These are phyloP conservation scores for Hybognathus amarus DNA, from an alignment of 2,797 vertebrate genomes.

Conservation along the genomic window DNA sequence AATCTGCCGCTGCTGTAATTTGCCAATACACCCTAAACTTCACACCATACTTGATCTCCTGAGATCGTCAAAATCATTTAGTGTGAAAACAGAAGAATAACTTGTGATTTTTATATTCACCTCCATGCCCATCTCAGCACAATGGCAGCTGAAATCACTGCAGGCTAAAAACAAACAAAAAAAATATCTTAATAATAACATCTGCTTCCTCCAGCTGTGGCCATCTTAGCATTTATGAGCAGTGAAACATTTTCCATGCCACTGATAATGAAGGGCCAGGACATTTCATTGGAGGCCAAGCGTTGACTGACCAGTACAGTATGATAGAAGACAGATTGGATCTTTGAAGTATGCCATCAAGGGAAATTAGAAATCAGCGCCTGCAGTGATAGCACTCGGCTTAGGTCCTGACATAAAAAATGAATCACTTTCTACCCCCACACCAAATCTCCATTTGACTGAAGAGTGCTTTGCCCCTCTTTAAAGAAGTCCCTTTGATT, in stretches of 20 bases:
- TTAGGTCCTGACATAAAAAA: slow-evolving; percentile 44
- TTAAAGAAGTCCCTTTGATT: slow-evolving; percentile 43
- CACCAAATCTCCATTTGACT: slow-evolving; percentile 48
- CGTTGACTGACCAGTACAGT: slow-evolving; percentile 48
- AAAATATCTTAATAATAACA: slow-evolving; percentile 70
- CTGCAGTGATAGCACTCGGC: slow-evolving; percentile 28
- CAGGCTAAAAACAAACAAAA: slow-evolving; percentile 53
- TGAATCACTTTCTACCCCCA: slow-evolving; percentile 35
- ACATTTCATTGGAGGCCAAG: slow-evolving; percentile 61
- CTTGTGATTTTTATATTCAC: slow-evolving; percentile 66
- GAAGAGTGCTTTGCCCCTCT: slow-evolving; percentile 41
- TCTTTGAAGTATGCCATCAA: slow-evolving; percentile 52
- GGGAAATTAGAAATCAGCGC: slow-evolving; percentile 47
- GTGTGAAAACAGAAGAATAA: slow-evolving; percentile 56
- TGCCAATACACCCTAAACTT: neutral
- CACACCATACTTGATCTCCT: neutral
- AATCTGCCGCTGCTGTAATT: neutral
- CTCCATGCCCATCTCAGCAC: slow-evolving; percentile 58
- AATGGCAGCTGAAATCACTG: slow-evolving; percentile 35
- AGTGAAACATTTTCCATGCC: slow-evolving; percentile 64
- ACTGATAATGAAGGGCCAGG: slow-evolving; percentile 61
- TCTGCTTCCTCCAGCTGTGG: slow-evolving; percentile 74
- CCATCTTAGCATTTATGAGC: slow-evolving; percentile 70
- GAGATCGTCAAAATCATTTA: slow-evolving; percentile 31
- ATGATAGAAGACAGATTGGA: slow-evolving; percentile 51